These are phyloP conservation scores for Nycticorax nycticorax DNA, from an alignment of 2,113 vertebrate species.

Conservation along the genomic window DNA sequence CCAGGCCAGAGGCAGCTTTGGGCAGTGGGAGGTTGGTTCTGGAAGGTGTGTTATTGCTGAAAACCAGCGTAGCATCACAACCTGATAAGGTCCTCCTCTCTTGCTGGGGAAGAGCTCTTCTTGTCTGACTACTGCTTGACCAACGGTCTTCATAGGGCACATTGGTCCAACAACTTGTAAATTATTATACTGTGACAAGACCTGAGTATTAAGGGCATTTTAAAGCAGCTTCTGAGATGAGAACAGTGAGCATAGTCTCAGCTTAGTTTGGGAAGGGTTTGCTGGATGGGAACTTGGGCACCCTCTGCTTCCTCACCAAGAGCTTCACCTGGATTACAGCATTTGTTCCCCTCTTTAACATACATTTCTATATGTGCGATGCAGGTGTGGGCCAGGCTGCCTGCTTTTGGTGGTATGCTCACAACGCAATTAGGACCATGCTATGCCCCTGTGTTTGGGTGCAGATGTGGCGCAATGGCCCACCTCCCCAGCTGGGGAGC, in stretches of 20 bases:
- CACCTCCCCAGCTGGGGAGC: background rate
- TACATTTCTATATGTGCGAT: fast-evolving
- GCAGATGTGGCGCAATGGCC: background rate
- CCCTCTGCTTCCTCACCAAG: fast-evolving
- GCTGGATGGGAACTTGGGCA: background rate
- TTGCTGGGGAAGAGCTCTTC: background rate
- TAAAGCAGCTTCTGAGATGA: background rate
- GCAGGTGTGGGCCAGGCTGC: background rate
- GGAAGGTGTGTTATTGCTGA: background rate
- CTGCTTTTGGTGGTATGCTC: background rate
- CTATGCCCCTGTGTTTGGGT: fast-evolving
- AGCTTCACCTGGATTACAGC: background rate
- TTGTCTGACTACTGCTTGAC: background rate
- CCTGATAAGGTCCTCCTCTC: background rate
- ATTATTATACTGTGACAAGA: background rate
- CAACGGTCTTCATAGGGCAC: background rate
- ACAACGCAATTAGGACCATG: background rate
- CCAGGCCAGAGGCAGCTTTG: background rate
- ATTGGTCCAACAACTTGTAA: background rate
- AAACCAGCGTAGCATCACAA: fast-evolving
- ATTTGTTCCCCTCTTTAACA: background rate
- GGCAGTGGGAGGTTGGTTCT: background rate
- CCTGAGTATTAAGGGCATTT: background rate
- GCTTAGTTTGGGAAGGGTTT: background rate
- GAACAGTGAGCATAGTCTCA: fast-evolving